A percentile compares a stretch with the other conserved stretches of the same genome.
Evolutionary conservation across 2,888 invertebrate species (phyloP).

Genomic region (Pollenia amentaria): DNA sequence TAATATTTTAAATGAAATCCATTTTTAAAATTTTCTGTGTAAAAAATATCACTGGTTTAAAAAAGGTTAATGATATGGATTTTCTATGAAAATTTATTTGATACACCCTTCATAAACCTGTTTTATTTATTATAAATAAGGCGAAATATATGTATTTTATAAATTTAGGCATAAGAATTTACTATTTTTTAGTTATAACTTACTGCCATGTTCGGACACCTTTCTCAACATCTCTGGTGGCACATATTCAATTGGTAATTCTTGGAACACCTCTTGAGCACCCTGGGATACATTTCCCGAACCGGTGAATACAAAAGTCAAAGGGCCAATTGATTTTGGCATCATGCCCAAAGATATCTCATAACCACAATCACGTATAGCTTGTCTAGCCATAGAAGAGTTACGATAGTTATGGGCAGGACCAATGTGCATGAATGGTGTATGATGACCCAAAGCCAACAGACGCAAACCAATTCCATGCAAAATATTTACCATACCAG

Average conservation of each 20-base stretch:
- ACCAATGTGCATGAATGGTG: slow-evolving; percentile 99
- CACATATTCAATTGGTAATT: slow-evolving; percentile 98
- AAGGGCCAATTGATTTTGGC: slow-evolving; percentile 98
- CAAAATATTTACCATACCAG: slow-evolving; percentile 99
- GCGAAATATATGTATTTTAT: too few species aligned
- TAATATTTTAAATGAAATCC: too few species aligned
- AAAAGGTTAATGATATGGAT: too few species aligned
- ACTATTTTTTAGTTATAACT: slow-evolving; percentile 77
- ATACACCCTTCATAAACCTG: too few species aligned
- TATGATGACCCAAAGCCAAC: slow-evolving; percentile 98
- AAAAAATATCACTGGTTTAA: too few species aligned
- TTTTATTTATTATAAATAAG: too few species aligned
- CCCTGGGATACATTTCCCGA: slow-evolving; percentile 98
- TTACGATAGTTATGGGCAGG: slow-evolving; percentile 99
- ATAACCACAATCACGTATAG: slow-evolving; percentile 99
- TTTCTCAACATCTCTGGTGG: slow-evolving; percentile 97
- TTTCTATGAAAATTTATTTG: too few species aligned
- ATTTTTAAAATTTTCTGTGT: too few species aligned
- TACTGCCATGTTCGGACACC: slow-evolving; percentile 98
- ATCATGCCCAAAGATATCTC: slow-evolving; percentile 97
- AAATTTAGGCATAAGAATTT: too few species aligned
- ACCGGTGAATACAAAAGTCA: slow-evolving; percentile 99
- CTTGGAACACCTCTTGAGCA: slow-evolving; percentile 97
- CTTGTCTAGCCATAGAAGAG: slow-evolving; percentile 98
- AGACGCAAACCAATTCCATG: slow-evolving; percentile 97